A percentile compares a stretch with the other conserved stretches of the same genome.
These are phyloP conservation scores for Montipora foliosa DNA, from an alignment of 64 coral and sea anemone genomes.

Conservation along the genomic window DNA sequence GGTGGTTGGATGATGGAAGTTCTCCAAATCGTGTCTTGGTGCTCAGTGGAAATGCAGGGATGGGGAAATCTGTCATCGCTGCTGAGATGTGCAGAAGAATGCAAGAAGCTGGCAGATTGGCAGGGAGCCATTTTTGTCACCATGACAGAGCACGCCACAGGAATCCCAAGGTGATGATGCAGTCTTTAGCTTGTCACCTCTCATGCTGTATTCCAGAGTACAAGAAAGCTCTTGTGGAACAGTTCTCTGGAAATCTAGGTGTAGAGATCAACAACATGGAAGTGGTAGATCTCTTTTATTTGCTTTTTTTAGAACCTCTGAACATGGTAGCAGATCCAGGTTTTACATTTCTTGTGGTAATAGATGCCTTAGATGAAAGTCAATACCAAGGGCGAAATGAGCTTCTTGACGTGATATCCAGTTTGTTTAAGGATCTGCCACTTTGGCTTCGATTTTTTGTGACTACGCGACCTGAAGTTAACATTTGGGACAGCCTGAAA, in stretches of 20 bases:
- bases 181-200: slow-evolving; percentile 51
- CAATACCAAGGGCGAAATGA: no score
- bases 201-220: slow-evolving; percentile 37
- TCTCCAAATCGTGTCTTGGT: slow-evolving; percentile 27
- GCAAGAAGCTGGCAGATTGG: slow-evolving; percentile 20
- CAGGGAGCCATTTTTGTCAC: slow-evolving; percentile 56
- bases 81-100: slow-evolving; percentile 47
- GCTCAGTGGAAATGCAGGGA: slow-evolving; percentile 43
- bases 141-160: slow-evolving; percentile 40
- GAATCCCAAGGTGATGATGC: slow-evolving; percentile 52
- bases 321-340: no score
- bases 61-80: slow-evolving; percentile 52
- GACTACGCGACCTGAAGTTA: no score
- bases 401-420: no score
- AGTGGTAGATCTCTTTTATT: slow-evolving; percentile 49
- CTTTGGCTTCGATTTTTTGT: no score
- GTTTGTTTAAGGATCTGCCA: no score
- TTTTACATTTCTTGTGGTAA: neutral
- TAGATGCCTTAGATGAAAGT: no score
- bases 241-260: slow-evolving; percentile 42
- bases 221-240: slow-evolving; percentile 18
- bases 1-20: neutral
- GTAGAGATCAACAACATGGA: slow-evolving; percentile 25
- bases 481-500: no score
- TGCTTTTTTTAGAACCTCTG: slow-evolving; percentile 31